These are phyloP conservation scores for Phoebastria nigripes DNA, from an alignment of 2,797 vertebrate genomes.

Conservation along the genomic window DNA sequence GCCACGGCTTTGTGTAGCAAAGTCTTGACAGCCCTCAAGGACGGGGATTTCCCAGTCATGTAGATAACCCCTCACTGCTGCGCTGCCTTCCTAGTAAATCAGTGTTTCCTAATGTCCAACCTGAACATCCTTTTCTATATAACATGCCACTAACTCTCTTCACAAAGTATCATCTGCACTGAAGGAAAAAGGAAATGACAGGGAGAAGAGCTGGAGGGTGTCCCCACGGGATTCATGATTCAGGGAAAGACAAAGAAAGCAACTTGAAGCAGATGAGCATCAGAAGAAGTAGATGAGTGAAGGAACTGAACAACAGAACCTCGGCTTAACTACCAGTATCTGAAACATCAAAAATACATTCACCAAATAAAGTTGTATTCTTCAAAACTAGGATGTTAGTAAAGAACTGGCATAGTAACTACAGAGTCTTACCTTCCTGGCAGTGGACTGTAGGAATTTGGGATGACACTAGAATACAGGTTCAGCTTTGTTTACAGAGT, in stretches of 20 bases:
- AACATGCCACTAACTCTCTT: background rate
- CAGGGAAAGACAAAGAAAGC: background rate
- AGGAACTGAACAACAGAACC: background rate
- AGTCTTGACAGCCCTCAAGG: background rate
- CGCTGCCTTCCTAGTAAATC: background rate
- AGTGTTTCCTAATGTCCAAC: background rate
- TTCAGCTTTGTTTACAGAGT: background rate
- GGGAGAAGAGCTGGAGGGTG: background rate
- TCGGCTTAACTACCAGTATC: background rate
- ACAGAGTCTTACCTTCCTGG: background rate
- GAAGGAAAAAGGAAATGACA: background rate
- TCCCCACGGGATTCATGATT: background rate
- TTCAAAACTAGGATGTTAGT: background rate
- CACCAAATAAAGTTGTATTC: background rate
- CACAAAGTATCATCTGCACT: background rate
- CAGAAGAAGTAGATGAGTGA: background rate
- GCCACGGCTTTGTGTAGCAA: background rate
- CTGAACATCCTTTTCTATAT: background rate
- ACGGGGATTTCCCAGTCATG: background rate
- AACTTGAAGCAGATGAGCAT: background rate
- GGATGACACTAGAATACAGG: background rate
- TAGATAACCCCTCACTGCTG: background rate
- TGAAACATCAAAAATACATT: background rate
- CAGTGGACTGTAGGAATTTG: background rate
- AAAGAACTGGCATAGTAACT: background rate